These are phyloP conservation scores for Orchesella cincta DNA, from an alignment of 1,140 invertebrate genomes.

Conservation along the genomic window DNA sequence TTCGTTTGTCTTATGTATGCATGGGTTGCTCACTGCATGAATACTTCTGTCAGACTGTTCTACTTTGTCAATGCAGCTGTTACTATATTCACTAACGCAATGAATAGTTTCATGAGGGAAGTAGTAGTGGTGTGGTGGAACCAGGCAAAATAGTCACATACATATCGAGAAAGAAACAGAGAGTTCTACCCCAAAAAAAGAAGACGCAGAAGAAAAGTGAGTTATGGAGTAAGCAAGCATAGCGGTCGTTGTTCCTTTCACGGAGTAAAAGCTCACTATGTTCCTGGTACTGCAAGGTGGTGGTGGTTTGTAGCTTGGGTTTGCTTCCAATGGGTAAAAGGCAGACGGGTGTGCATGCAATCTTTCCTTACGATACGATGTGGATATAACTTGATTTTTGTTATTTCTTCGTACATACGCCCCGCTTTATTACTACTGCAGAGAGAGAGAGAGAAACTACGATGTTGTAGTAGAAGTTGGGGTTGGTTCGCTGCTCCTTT, in stretches of 20 bases:
- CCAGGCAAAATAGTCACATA: not conserved
- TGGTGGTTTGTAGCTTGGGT: not conserved
- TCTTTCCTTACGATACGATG: no score
- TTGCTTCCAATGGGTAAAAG: no score
- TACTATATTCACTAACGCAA: not conserved
- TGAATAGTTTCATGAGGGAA: not conserved
- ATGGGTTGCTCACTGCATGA: constrained; percentile 17
- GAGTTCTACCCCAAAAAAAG: constrained; percentile 1
- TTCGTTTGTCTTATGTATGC: not conserved
- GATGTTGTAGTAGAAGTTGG: no score
- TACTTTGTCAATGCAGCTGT: not conserved
- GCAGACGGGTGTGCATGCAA: not conserved
- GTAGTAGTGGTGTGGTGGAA: not conserved
- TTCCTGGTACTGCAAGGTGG: not conserved
- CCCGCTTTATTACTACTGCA: no score
- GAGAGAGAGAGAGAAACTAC: no score
- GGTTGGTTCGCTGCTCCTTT: no score
- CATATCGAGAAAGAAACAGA: not conserved
- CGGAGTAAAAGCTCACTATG: not conserved
- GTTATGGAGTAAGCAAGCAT: not conserved
- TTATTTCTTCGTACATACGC: no score
- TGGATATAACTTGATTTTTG: no score
- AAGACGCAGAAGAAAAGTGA: not conserved
- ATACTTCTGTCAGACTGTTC: not conserved
- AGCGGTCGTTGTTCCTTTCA: not conserved